phyloP scores from a whole-genome alignment of 2,888 invertebrate species.

The Oxycera nigricornis region DNA sequence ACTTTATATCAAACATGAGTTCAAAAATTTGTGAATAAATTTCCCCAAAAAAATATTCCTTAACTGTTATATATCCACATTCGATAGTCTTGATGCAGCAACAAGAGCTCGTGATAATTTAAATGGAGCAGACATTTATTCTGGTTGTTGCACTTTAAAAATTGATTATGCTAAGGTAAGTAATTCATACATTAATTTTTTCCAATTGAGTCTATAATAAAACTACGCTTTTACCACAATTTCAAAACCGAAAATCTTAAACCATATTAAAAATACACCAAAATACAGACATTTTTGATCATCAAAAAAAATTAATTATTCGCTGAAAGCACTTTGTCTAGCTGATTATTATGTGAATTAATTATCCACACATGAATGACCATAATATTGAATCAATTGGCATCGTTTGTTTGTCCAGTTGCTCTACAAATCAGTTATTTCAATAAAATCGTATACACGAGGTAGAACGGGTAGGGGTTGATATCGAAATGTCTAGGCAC shows the following conservation, averaged over 20 bases:
- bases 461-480: no score
- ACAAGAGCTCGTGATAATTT: slow-evolving; percentile 92
- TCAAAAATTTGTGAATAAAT: no score
- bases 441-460: no score
- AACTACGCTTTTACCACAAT: neutral
- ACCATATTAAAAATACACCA: slow-evolving; percentile 42
- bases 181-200: neutral
- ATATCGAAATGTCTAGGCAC: no score
- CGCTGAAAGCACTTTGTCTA: neutral
- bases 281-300: neutral
- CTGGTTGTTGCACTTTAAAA: slow-evolving; percentile 98
- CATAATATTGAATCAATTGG: neutral
- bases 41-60: no score
- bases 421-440: neutral
- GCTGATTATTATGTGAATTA: neutral
- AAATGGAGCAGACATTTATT: slow-evolving; percentile 98
- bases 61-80: slow-evolving; percentile 70
- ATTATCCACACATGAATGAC: neutral
- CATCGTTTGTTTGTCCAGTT: neutral
- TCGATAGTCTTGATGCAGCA: slow-evolving; percentile 93
- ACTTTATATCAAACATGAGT: no score
- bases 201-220: neutral
- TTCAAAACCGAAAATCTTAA: neutral
- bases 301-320: neutral
- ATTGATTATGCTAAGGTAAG: slow-evolving; percentile 98